Evolutionary conservation across 1,140 invertebrate species (phyloP), one percentile per base, ranked within the genome.

Genomic region (Caenorhabditis latens): DNA sequence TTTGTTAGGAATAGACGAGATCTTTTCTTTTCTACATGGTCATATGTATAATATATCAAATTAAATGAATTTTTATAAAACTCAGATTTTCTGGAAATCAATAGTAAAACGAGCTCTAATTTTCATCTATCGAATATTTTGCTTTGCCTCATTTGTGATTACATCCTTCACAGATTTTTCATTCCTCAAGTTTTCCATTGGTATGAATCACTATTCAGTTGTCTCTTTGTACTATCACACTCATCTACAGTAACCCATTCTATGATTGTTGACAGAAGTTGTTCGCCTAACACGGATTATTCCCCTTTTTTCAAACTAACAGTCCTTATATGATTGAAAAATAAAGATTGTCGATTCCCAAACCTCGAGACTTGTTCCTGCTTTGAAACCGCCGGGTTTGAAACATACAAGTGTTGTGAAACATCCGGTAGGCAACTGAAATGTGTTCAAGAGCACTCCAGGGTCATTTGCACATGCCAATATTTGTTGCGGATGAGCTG

Each of bases 361-460:
- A 79, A 79, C 71, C 71, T 79, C 46, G 9, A 79, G 71, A 79
- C n/a, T 79, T 13, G 71, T 79, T 79, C 71, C 71, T 79, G 71
- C 71, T 79, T 79, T 79, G 46, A 79, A 79, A 7, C 71, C 71
- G 19, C 46, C 71, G 40, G 71, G 71, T 79, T 79, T 79, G 71
- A 79, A 79, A 79, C 71, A 79, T 9, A 79, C 46, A 24, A 79
- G 71, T 48, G 71, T 79, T 48, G 71, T 79, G 71, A 79, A 79
- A 24, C 71, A 79, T 79, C 71, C 71, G 71, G 71, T 79, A 1
- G 71, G 71, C 71, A 79, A 79, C 71, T 79, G 71, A 79, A 79
- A 79, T 79, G 71, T 79, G 71, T 79, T 79, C 71, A 79, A 79
- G 71, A 79, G 71, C 71, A 79, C 71, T 79, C 71, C 71, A 79